Base-by-base conservation (phyloP, 2,797 vertebrate species). In the Pogoniulus pusillus region DNA sequence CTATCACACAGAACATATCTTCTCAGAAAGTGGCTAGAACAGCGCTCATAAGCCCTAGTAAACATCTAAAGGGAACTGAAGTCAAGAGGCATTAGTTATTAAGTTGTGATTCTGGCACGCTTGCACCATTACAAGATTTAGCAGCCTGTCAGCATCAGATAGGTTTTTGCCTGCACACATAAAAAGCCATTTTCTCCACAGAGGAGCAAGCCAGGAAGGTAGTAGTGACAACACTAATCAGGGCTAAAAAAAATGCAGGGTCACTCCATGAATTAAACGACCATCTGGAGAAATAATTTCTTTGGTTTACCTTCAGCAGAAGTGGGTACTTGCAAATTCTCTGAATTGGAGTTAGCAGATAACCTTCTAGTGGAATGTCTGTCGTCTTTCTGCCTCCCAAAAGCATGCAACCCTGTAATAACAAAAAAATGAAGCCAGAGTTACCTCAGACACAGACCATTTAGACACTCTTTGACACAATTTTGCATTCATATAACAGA, bases 261-360 rank as follows among this genome's bases (percentile, higher is more conserved):
- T 59, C 53, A 43, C 18, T 43, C 14, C 2, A 47, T 76, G 73
- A 88, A 60, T 54, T 74, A 45, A 92, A 60, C 26, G 73, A 60
- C 5, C 13, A 60, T 23, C 66, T 59, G 58, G 23, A 86, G 35
- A 93, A 79, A 87, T 45, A 64, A 34, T 82, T 90, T 57, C 17
- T 76, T 78, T 17, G 12, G 35, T 64, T 96, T 98, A 99, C 99
- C 99, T 99, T 99, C 35, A 99, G 98, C 63, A 99, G 98, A 64
- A 99, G 98, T 12, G 99, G 99, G 59, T 99, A 99, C 96, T 99
- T 99, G 98, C 99, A 99, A 97, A 99, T 99, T 96, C 99, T 98
- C 98, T 99, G 99, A 90, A 99, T 99, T 27, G 99, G 99, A 58
- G 97, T 98, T 73, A 99, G 98, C 81, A 99, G 98, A 97, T 99